Base-by-base conservation (phyloP, 64 coral and sea anemone genomes). In the Dendrophyllia cribrosa region DNA sequence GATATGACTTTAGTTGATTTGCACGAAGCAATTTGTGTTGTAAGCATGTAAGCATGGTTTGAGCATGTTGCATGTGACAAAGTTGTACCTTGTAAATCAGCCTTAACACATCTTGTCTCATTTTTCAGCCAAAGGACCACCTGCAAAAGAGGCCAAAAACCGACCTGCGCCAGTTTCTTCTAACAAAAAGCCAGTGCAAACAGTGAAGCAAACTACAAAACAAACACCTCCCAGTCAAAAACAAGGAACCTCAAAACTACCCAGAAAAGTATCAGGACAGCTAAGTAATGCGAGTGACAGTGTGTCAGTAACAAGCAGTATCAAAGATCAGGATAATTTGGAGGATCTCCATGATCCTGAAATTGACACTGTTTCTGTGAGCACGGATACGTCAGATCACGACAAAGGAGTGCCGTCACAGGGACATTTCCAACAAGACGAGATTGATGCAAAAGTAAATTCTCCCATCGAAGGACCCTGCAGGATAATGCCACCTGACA, bases 261-360 rank as follows among this genome's bases (percentile, higher is more conserved):
- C 80, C 3, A 84, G 80, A 68, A 84, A 84, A 59, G 20, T 84
- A 9, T 84, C 80, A 1, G 44, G 19, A 23, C 61, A 66, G 43
- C 80, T 22, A 0, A 84, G 80, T 26, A 84, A 84, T 84, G 80
- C 80, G 3, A 84, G 80, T 23, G 80, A 84, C n/a, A 84, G 80
- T 84, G 62, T 47, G 13, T 84, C 80, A 9, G 80, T 84, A 46
- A 69, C 80, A 23, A 84, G 80, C 44, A 84, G 80, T 1, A 5
- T 52, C 45, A 84, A 67, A 67, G 80, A 84, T 47, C 80, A 84
- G 11, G 80, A 84, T 25, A 61, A 62, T 10, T 61, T 82, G 4
- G 79, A 82, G 0, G 80, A 84, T 16, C 20, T 83, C 15, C 43
- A 51, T 22, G 80, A 84, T 14, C 9, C 60, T 84, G 80, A 84